Evolutionary conservation across 92 coral and sea anemone genomes (phyloP).

Genomic region (Pocillopora meandrina): DNA sequence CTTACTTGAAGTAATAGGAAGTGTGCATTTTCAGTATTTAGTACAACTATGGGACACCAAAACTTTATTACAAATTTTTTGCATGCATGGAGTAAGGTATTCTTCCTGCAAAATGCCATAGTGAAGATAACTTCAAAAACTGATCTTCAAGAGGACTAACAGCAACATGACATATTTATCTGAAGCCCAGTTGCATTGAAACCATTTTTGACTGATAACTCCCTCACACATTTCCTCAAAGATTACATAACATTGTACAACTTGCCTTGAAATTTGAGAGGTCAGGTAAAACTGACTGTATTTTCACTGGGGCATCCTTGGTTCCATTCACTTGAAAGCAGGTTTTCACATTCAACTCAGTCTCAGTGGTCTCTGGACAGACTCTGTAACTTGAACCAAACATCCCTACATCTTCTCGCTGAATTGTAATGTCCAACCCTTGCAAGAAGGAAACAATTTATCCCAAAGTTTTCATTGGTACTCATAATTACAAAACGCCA

Average conservation of each 20-base stretch:
- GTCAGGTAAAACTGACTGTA: slow-evolving; percentile 84
- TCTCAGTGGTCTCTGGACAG: slow-evolving; percentile 95
- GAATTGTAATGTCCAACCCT: slow-evolving; percentile 88
- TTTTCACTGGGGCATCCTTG: slow-evolving; percentile 41
- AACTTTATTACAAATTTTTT: too few relatives aligned
- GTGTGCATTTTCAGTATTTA: too few relatives aligned
- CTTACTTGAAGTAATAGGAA: too few relatives aligned
- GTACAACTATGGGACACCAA: too few relatives aligned
- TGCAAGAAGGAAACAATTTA: not conserved
- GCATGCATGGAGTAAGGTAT: too few relatives aligned
- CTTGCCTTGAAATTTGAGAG: slow-evolving; percentile 63
- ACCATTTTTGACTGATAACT: too few relatives aligned
- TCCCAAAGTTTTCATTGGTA: not conserved
- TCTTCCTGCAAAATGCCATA: too few relatives aligned
- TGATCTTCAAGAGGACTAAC: too few relatives aligned
- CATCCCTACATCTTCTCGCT: slow-evolving; percentile 59
- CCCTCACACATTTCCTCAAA: too few relatives aligned
- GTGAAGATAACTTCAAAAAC: too few relatives aligned
- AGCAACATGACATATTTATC: too few relatives aligned
- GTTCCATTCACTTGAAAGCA: slow-evolving; percentile 89
- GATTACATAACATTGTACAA: not conserved
- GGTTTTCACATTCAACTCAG: slow-evolving; percentile 51
- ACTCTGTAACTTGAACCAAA: slow-evolving; percentile 72
- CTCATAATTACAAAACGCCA: not conserved
- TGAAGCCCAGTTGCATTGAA: too few relatives aligned